Evolutionary conservation across 1,140 invertebrate genomes (phyloP).

Genomic region (Acromyrmex echinatior): DNA sequence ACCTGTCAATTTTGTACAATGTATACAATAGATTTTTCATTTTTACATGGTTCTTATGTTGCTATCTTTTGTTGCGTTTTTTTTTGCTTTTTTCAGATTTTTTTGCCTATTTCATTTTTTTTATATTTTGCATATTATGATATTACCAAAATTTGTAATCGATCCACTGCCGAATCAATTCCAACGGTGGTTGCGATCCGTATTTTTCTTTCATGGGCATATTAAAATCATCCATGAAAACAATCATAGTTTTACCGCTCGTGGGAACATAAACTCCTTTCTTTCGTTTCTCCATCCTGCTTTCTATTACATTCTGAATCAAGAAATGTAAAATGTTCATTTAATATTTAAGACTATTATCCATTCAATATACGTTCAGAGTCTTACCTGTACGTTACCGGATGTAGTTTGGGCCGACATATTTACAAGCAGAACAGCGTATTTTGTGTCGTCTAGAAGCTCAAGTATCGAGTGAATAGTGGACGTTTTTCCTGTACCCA

Average conservation of each 20-base stretch:
- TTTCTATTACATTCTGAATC: slow-evolving; percentile 91
- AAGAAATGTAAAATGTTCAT: slow-evolving; percentile 27
- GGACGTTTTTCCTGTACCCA: slow-evolving; percentile 94
- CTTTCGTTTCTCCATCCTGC: slow-evolving; percentile 93
- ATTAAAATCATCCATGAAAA: slow-evolving; percentile 96
- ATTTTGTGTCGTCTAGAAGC: slow-evolving; percentile 89
- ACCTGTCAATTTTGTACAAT: slow-evolving; percentile 81
- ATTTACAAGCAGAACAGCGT: slow-evolving; percentile 91
- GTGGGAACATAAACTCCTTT: slow-evolving; percentile 93
- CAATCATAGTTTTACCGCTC: slow-evolving; percentile 92
- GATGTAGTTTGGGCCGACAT: slow-evolving; percentile 95
- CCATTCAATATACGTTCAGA: background rate
- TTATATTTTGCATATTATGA: background rate
- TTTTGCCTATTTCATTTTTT: background rate
- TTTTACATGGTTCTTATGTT: background rate
- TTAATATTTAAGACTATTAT: slow-evolving; percentile 20
- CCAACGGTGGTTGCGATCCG: slow-evolving; percentile 94
- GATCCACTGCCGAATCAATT: slow-evolving; percentile 94
- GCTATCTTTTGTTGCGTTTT: background rate
- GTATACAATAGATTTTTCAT: background rate
- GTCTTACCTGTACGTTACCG: slow-evolving; percentile 88
- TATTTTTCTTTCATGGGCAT: slow-evolving; percentile 96
- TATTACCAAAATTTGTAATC: slow-evolving; percentile 94
- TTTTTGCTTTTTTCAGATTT: background rate
- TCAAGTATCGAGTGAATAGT: slow-evolving; percentile 90